Base-by-base conservation (phyloP, 1,140 invertebrate genomes). In the Danaus melanippus region DNA sequence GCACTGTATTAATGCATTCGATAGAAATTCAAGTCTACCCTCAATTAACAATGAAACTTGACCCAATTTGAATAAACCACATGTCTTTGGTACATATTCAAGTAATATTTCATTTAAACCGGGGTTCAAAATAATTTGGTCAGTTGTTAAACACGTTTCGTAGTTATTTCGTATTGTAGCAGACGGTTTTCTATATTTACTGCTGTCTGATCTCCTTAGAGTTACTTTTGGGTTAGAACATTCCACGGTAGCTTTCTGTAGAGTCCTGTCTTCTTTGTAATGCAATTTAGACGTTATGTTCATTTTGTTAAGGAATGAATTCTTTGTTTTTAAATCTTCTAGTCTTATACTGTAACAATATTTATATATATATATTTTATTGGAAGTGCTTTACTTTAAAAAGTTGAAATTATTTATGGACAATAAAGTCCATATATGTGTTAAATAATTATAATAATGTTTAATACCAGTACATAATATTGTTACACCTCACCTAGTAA, bases 181-280 rank as follows among this genome's bases (percentile, higher is more conserved):
- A 2, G 82, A 90, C 2, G 88, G 86, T 82, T 90, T 90, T 56
- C 89, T 84, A 59, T 90, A 89, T 71, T 90, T 91, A 12, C 81
- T 81, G 60, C 90, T 89, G 61, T 92, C 88, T 40, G 91, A 85
- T 53, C 91, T 62, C 76, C 88, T 89, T 52, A 92, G 81, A 50
- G 83, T 90, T 1, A 76, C 75, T 88, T 84, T 88, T 12, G 81
- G 87, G 76, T 88, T 90, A 71, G 84, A 89, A 69, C 89, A 92
- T 21, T 89, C 90, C 12, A 92, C 89, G 45, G 89, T 90, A 0
- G 91, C 92, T 54, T 90, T 90, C 54, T 90, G 90, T 6, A 95
- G 75, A 53, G 90, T 92, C 69, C 92, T 93, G 72, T 96, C 94
- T 73, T 96, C 91, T 74, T 94, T 93, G 62, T 92, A 93, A 66